Percentiles rank a stretch among this genome's conserved stretches.
phyloP scores from a whole-genome alignment of 2,888 invertebrate species.

The Iselma pallidipennis region DNA sequence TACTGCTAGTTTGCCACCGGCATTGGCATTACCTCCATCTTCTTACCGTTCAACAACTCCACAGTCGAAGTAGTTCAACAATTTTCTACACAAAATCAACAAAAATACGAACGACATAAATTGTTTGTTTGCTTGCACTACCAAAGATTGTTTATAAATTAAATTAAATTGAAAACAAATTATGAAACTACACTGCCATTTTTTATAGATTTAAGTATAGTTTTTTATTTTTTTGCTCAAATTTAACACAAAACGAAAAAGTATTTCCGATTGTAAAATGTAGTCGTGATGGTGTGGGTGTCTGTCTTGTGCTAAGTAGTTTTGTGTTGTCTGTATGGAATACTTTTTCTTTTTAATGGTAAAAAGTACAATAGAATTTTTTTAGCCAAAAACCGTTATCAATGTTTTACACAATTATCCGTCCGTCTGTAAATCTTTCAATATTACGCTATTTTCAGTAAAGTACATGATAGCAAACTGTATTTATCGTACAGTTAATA shows the following conservation, averaged over 20 bases:
- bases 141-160: slow-evolving; percentile 19
- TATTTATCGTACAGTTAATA: background rate
- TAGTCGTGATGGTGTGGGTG: background rate
- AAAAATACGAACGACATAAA: background rate
- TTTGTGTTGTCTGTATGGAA: background rate
- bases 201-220: too few species aligned
- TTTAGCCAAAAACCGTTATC: background rate
- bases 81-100: slow-evolving; percentile 24
- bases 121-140: slow-evolving; percentile 16
- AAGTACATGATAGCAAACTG: background rate
- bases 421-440: background rate
- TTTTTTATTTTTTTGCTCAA: slow-evolving; percentile 13
- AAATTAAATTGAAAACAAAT: slow-evolving; percentile 1
- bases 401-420: background rate
- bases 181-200: slow-evolving; percentile 19
- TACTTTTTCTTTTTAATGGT: too few species aligned
- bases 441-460: background rate
- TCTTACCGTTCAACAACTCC: slow-evolving; percentile 50
- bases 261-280: background rate
- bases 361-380: background rate
- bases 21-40: slow-evolving; percentile 46
- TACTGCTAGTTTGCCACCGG: slow-evolving; percentile 64
- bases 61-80: slow-evolving; percentile 44
- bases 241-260: background rate
- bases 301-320: background rate